phyloP scores from a whole-genome alignment of 2,888 invertebrate genomes.

The Xestia ashworthii region DNA sequence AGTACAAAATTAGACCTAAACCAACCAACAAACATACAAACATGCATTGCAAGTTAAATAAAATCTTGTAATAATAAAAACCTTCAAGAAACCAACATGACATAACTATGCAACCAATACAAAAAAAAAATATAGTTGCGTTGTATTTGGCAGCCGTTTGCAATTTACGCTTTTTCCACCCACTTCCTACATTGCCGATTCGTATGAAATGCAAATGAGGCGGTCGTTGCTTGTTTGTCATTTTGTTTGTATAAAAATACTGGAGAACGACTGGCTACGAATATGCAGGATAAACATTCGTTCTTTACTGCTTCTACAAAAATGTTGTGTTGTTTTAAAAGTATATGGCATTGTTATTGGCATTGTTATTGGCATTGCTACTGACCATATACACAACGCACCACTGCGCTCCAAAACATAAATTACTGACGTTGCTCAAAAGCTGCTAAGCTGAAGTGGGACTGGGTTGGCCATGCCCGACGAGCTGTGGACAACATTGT shows the following conservation, averaged over 20 bases:
- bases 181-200: constrained; percentile 54
- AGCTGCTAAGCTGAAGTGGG: too few relatives aligned
- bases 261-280: constrained; percentile 27
- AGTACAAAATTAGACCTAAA: too few relatives aligned
- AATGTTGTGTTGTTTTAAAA: constrained; percentile 28
- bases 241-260: constrained; percentile 63
- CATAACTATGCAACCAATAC: constrained; percentile 6
- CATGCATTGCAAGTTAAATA: too few relatives aligned
- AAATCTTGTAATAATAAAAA: neutral
- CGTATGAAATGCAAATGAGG: constrained; percentile 70
- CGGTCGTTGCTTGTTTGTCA: constrained; percentile 64
- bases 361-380: neutral
- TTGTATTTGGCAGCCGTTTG: constrained; percentile 36
- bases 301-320: constrained; percentile 40
- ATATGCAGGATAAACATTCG: constrained; percentile 43
- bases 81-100: neutral
- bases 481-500: too few relatives aligned
- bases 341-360: constrained; percentile 10
- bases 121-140: constrained; percentile 39
- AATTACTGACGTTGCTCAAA: too few relatives aligned
- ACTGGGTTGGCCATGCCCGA: too few relatives aligned
- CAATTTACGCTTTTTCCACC: constrained; percentile 36
- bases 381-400: too few relatives aligned
- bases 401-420: too few relatives aligned
- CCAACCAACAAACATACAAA: too few relatives aligned